Evolutionary conservation across 1,140 invertebrate species (phyloP).

Genomic region (Oedothorax gibbosus): DNA sequence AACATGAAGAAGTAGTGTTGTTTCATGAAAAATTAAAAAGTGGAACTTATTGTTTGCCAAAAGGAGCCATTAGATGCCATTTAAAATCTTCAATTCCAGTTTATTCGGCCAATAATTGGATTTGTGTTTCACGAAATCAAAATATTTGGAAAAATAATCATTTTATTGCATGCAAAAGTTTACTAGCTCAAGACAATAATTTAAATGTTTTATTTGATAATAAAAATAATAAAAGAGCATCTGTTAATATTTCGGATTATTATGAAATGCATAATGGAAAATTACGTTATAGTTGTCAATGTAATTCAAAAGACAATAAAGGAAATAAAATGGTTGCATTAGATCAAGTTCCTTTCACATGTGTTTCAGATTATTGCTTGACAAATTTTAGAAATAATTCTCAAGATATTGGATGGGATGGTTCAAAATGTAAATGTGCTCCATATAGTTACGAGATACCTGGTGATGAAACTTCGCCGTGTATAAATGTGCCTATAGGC

Average conservation of each 20-base stretch:
- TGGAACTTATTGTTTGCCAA: conserved; percentile 34
- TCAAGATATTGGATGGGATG: conserved; percentile 4
- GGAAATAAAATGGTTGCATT: conserved; percentile 9
- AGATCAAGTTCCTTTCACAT: conserved; percentile 30
- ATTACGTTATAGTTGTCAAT: conserved; percentile 25
- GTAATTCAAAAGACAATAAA: conserved; percentile 14
- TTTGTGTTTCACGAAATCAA: conserved; percentile 12
- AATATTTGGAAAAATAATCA: conserved; percentile 2
- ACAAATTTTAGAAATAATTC: not conserved
- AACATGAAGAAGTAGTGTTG: conserved; percentile 9
- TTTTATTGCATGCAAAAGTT: conserved; percentile 32
- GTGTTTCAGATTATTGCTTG: conserved; percentile 34
- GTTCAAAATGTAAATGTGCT: conserved; percentile 7
- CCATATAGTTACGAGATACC: conserved; percentile 3
- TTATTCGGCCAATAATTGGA: conserved; percentile 31
- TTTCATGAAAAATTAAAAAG: conserved; percentile 10
- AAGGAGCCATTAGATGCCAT: conserved; percentile 12
- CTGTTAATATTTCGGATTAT: not conserved
- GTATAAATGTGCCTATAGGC: not conserved
- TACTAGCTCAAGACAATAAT: conserved; percentile 13
- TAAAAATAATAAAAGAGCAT: not conserved
- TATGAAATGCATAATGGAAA: conserved; percentile 27
- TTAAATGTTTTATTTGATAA: conserved; percentile 27
- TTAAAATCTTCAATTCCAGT: conserved; percentile 5
- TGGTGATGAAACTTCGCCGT: not conserved